phyloP scores from a whole-genome alignment of 2,113 vertebrate species.

The Rhinogobius similis region DNA sequence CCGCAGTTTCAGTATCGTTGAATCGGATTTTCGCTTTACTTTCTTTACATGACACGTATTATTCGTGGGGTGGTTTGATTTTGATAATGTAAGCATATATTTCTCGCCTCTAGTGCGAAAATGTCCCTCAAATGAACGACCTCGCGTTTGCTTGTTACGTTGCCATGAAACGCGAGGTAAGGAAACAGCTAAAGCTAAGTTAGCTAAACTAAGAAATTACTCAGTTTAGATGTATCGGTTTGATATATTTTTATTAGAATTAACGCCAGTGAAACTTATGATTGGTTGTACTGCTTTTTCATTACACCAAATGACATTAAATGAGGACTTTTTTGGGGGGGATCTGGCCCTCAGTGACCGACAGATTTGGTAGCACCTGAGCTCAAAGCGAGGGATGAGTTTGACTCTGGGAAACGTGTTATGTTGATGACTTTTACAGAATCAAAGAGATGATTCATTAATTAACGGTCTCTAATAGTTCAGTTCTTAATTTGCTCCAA shows the following conservation, averaged over 20 bases:
- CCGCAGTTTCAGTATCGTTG: neutral
- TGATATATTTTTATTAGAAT: neutral
- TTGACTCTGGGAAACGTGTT: neutral
- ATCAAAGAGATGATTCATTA: too few relatives aligned
- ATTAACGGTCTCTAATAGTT: too few relatives aligned
- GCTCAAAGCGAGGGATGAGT: too few relatives aligned
- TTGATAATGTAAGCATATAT: neutral
- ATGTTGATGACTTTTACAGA: neutral
- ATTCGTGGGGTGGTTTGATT: neutral
- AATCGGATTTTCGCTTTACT: neutral
- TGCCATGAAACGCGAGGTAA: constrained; percentile 8
- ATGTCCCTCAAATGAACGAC: constrained; percentile 24
- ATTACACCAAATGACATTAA: neutral
- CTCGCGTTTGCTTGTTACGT: constrained; percentile 45
- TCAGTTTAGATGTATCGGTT: neutral
- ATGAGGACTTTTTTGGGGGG: too few relatives aligned
- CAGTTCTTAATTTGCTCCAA: too few relatives aligned
- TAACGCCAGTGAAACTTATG: neutral
- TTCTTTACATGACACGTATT: neutral
- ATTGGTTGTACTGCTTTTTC: neutral
- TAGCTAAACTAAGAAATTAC: neutral
- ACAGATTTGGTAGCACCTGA: too few relatives aligned
- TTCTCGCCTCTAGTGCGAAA: too few relatives aligned
- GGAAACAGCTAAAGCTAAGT: neutral
- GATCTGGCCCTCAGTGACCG: too few relatives aligned